Conservation (phyloP, 2,113 vertebrate genomes). For the Montifringilla adamsi region DNA sequence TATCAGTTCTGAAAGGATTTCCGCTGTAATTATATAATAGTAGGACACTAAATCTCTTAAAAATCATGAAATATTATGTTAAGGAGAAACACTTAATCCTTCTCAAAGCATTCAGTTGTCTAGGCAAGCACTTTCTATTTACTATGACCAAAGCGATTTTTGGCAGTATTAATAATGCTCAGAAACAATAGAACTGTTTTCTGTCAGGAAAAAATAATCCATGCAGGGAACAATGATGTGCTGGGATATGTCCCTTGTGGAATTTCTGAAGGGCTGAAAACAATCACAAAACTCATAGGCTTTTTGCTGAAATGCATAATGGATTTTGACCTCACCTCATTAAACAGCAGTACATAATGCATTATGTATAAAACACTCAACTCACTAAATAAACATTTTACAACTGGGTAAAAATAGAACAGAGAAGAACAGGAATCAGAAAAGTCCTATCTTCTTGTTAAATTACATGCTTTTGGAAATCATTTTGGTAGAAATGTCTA, state of each 20-base stretch:
- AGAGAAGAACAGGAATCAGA: neutral
- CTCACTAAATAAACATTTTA: neutral
- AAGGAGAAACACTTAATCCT: neutral
- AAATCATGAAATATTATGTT: neutral
- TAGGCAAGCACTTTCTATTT: neutral
- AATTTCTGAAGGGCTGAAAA: constrained; percentile 23
- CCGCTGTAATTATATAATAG: neutral
- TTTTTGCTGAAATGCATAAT: constrained; percentile 17
- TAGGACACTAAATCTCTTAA: neutral
- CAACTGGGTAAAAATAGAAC: neutral
- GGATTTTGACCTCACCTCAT: constrained; percentile 32
- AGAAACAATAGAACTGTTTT: neutral
- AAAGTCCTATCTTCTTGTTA: neutral
- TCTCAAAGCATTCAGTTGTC: neutral
- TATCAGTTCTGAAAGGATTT: neutral
- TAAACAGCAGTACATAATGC: neutral
- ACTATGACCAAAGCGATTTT: neutral
- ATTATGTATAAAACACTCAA: neutral
- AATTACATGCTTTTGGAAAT: neutral
- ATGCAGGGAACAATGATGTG: neutral
- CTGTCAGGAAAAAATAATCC: neutral
- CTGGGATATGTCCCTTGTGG: neutral
- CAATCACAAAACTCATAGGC: neutral
- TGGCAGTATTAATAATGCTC: neutral
- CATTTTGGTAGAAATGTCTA: neutral